Conservation (phyloP, 2,113 vertebrate species). For the Aphyosemion australe region DNA sequence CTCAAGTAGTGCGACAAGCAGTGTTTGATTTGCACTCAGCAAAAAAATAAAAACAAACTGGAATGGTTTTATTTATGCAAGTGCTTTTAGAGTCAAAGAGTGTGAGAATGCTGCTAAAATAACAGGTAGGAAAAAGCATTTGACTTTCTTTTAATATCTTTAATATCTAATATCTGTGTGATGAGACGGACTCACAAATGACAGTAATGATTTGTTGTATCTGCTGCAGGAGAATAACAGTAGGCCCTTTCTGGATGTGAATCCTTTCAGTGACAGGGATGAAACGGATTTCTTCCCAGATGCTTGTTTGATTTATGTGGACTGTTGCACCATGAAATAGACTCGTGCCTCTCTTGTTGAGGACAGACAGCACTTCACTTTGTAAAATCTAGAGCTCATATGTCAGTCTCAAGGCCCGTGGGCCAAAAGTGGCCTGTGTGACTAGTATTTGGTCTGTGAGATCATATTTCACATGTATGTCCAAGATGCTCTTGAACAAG, state of each 20-base stretch:
- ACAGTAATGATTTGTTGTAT: no score
- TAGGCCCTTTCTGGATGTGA: constrained; percentile 4
- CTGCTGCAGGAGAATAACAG: not conserved
- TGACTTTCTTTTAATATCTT: no score
- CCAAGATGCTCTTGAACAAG: no score
- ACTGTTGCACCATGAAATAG: constrained; percentile 41
- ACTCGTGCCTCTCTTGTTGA: constrained; percentile 12
- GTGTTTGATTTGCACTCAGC: constrained; percentile 9
- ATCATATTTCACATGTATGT: no score
- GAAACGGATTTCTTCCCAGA: constrained; percentile 24
- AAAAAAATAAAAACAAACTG: not conserved
- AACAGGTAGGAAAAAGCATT: not conserved
- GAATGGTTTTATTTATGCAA: not conserved
- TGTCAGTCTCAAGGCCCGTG: no score
- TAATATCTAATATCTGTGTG: no score
- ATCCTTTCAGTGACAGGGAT: constrained; percentile 18
- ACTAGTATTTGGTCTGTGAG: no score
- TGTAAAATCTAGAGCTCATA: not conserved
- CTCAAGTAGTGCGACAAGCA: constrained; percentile 21
- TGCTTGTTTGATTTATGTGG: constrained; percentile 31
- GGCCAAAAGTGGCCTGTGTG: no score
- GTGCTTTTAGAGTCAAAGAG: not conserved
- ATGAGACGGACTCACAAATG: no score
- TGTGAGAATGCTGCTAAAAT: not conserved
- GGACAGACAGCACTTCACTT: constrained; percentile 3